phyloP scores from a whole-genome alignment of 2,113 vertebrate species.

The Pavo muticus region DNA sequence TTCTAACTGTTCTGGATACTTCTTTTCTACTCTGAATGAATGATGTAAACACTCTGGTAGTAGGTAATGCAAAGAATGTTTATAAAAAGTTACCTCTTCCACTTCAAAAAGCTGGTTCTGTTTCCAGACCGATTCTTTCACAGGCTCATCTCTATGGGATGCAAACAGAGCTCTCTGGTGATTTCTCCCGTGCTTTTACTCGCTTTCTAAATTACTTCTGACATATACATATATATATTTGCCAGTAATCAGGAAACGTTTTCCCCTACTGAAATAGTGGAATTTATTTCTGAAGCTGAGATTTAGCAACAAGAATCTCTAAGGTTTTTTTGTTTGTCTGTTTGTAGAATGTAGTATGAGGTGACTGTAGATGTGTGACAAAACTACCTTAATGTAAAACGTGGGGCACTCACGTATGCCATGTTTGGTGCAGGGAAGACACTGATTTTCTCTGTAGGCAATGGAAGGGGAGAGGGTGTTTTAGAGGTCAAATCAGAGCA shows the following conservation, averaged over 20 bases:
- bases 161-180: constrained; percentile 3
- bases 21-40: not conserved
- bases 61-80: not conserved
- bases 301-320: not conserved
- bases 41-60: not conserved
- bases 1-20: not conserved
- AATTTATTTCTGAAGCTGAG: not conserved
- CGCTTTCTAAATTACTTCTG: not conserved
- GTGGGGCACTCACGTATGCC: not conserved
- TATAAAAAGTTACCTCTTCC: constrained; percentile 66
- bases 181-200: not conserved
- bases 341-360: not conserved
- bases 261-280: not conserved
- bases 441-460: not conserved
- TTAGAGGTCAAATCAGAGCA: not conserved
- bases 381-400: not conserved
- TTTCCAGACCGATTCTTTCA: constrained; percentile 15
- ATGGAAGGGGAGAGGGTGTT: not conserved
- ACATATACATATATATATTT: no score
- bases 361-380: not conserved
- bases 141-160: constrained; percentile 16
- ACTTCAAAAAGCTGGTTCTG: constrained; percentile 34
- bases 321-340: not conserved
- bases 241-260: not conserved
- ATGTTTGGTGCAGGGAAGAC: not conserved